Evolutionary conservation across 1,140 invertebrate species (phyloP), one percentile per base, ranked within the genome.

Genomic region (Potamilus streckersoni): DNA sequence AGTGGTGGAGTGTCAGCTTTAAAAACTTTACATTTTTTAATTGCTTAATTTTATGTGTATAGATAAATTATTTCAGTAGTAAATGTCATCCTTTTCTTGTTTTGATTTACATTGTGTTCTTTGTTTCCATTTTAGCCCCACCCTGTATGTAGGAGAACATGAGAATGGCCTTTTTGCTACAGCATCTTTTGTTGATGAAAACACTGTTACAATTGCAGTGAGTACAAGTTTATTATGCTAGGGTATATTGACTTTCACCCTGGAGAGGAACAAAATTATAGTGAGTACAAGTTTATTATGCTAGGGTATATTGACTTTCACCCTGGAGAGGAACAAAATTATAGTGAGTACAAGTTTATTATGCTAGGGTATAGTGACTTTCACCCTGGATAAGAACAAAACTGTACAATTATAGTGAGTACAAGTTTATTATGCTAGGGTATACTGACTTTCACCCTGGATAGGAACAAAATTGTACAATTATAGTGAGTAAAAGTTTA

Each of bases 71-170:
- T 49, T 49, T 49, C 6, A 49, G 38, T 0, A 49, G 11, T 49
- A 49, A 49, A 49, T 49, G 38, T 49, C 38, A 49, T 49, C 38
- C 38, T 49, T 49, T 6, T 8, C 1, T 49, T 49, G 38, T 49
- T 49, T 49, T 49, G 38, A 49, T 49, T 49, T 49, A 49, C 6
- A 49, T 49, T 11, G 11, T 49, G 6, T 49, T 49, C 38, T 11
- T 49, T 49, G 38, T 49, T 31, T 49, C 38, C 38, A 86, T 80
- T 91, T 82, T 87, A 97, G 95, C 81, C 95, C 95, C 70, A 98
- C 96, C 1, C 90, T 99, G 20, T 99, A 98, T 89, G 93, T 99
- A 80, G 97, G 97, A 12, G 95, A 98, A 89, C 94, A 96, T 89
- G 91, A 92, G 72, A 93, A 95, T 87, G 96, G 95, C 2, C 89